These are phyloP conservation scores for Stigmatopora argus DNA, from an alignment of 2,113 vertebrate species.

Conservation along the genomic window DNA sequence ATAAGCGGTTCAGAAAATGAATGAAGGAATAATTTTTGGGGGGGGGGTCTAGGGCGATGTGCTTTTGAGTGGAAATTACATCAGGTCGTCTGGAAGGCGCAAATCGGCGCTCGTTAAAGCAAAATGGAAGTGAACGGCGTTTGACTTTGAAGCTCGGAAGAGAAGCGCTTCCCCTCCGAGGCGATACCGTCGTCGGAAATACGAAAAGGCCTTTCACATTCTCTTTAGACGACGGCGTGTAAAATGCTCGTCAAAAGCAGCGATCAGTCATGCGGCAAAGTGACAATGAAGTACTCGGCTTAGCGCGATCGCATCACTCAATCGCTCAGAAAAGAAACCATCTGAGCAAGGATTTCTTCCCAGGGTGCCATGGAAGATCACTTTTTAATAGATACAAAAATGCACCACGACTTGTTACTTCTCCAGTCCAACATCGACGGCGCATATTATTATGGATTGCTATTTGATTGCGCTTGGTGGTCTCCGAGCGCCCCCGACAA, in stretches of 20 bases:
- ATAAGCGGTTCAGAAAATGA: too few species aligned
- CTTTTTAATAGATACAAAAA: slow-evolving; percentile 13
- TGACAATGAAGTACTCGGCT: slow-evolving; percentile 28
- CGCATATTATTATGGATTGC: slow-evolving; percentile 3
- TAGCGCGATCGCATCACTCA: slow-evolving; percentile 25
- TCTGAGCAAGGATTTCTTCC: slow-evolving; percentile 47
- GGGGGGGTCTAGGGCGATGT: slow-evolving; percentile 39
- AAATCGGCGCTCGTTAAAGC: slow-evolving; percentile 33
- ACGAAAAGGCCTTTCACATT: background rate
- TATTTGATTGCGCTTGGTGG: slow-evolving; percentile 20
- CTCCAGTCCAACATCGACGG: background rate
- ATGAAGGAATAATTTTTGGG: slow-evolving; percentile 45
- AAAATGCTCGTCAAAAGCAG: slow-evolving; percentile 7
- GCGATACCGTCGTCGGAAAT: background rate
- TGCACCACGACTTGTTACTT: background rate
- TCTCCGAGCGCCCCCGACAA: slow-evolving; percentile 33
- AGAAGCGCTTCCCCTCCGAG: background rate
- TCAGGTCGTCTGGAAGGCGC: slow-evolving; percentile 19
- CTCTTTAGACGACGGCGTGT: slow-evolving; percentile 9
- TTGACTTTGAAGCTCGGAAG: slow-evolving; percentile 25
- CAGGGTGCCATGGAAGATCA: slow-evolving; percentile 42
- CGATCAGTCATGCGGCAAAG: slow-evolving; percentile 17
- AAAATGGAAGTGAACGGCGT: slow-evolving; percentile 30
- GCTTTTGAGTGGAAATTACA: slow-evolving; percentile 59
- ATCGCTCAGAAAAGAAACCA: slow-evolving; percentile 30